Conservation (phyloP, 92 coral and sea anemone species). For the Epizoanthus ramosus region DNA sequence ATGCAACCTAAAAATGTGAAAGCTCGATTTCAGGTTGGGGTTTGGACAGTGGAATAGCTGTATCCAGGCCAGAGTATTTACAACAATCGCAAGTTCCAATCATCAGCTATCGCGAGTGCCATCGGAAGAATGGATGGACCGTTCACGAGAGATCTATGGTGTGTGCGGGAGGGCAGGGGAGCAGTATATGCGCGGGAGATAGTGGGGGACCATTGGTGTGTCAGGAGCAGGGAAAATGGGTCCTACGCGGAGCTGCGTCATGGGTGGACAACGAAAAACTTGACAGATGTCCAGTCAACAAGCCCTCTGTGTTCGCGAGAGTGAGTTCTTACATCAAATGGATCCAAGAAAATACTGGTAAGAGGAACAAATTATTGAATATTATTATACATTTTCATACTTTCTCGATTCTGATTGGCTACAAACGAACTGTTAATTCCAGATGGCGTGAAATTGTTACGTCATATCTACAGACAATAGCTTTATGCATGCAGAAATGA, state of each 20-base stretch:
- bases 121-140: neutral
- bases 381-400: no score
- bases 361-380: no score
- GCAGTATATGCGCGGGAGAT: neutral
- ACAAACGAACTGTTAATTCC: no score
- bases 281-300: slow-evolving; percentile 1
- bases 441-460: no score
- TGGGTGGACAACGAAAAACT: neutral
- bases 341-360: neutral
- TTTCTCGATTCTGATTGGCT: no score
- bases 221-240: neutral
- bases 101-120: neutral
- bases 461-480: no score
- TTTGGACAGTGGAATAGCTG: neutral
- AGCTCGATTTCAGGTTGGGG: neutral
- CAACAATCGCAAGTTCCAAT: neutral
- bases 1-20: no score
- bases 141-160: slow-evolving; percentile 1
- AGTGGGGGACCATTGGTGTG: slow-evolving; percentile 5
- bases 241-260: neutral
- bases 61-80: neutral
- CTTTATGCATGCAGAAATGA: no score
- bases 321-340: slow-evolving; percentile 3
- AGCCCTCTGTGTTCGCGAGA: neutral
- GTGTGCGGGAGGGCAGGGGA: slow-evolving; percentile 3